These are phyloP conservation scores for Ellobium chinense DNA, from an alignment of 2,888 invertebrate species.

Conservation along the genomic window DNA sequence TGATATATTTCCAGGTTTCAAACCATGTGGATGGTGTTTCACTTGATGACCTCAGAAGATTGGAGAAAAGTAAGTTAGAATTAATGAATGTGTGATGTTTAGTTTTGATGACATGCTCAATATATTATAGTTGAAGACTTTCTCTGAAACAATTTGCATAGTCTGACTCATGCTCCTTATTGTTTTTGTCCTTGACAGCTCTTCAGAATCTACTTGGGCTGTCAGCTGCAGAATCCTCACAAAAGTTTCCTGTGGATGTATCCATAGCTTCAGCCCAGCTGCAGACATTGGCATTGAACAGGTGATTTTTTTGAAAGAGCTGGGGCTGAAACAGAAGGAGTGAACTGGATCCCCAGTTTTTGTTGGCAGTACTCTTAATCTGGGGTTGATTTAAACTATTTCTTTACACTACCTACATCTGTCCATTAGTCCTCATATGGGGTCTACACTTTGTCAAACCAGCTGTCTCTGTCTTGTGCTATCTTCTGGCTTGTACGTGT, in stretches of 20 bases:
- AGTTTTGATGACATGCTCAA: not conserved
- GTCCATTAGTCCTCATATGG: too few species aligned
- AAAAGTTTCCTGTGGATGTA: conserved; percentile 44
- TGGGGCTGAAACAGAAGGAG: too few species aligned
- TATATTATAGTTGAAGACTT: too few species aligned
- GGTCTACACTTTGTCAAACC: too few species aligned
- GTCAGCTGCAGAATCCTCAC: not conserved
- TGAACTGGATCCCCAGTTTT: too few species aligned
- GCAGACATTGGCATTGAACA: not conserved
- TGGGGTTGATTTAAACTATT: too few species aligned
- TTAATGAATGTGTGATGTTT: too few species aligned
- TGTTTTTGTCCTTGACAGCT: conserved; percentile 5
- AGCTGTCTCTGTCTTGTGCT: too few species aligned
- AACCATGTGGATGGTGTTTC: conserved; percentile 64
- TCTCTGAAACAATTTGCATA: not conserved
- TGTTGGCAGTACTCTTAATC: too few species aligned
- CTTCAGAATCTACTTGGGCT: conserved; percentile 27
- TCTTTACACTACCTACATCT: too few species aligned
- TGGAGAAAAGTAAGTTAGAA: conserved; percentile 71
- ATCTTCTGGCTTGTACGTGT: too few species aligned
- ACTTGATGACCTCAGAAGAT: conserved; percentile 68
- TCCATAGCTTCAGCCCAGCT: conserved; percentile 31
- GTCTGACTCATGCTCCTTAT: not conserved
- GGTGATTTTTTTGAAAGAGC: not conserved
- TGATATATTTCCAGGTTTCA: conserved; percentile 56